phyloP scores from a whole-genome alignment of 2,888 invertebrate genomes.

The Uloborus plumipes region DNA sequence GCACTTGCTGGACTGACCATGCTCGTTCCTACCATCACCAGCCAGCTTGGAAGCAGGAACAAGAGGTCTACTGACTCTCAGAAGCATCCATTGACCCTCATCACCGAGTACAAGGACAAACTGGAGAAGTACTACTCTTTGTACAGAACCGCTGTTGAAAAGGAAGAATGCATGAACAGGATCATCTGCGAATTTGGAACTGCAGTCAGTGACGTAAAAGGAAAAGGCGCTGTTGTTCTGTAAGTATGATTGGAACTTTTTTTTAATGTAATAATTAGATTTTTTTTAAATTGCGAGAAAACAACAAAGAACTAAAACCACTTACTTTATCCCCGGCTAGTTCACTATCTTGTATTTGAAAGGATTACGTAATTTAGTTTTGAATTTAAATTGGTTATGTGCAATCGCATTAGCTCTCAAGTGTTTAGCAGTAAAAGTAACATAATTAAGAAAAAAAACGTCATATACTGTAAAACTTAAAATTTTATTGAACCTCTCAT shows the following conservation, averaged over 20 bases:
- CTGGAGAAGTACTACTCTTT: constrained; percentile 67
- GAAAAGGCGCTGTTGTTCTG: constrained; percentile 67
- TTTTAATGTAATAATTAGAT: not conserved
- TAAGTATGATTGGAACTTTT: constrained; percentile 58
- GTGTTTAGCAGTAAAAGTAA: no score
- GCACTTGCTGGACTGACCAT: constrained; percentile 67
- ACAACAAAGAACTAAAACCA: not conserved
- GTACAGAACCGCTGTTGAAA: constrained; percentile 67
- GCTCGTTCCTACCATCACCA: constrained; percentile 67
- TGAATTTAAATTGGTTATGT: no score
- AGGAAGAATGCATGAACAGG: constrained; percentile 68
- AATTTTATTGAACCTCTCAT: no score
- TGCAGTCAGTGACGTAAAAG: constrained; percentile 66
- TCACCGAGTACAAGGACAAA: constrained; percentile 66
- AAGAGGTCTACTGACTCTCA: constrained; percentile 59
- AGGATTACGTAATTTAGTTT: no score
- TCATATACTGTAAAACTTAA: no score
- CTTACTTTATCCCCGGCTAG: no score
- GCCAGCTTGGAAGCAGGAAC: constrained; percentile 61
- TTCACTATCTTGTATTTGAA: no score
- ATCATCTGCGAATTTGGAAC: constrained; percentile 67
- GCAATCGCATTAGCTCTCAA: no score
- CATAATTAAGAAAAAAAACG: no score
- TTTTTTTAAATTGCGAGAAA: not conserved
- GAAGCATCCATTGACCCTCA: constrained; percentile 32